Percentiles rank a stretch among this genome's conserved stretches.
Evolutionary conservation across 2,113 vertebrate species (phyloP).

Genomic region (Platysteira castanea): DNA sequence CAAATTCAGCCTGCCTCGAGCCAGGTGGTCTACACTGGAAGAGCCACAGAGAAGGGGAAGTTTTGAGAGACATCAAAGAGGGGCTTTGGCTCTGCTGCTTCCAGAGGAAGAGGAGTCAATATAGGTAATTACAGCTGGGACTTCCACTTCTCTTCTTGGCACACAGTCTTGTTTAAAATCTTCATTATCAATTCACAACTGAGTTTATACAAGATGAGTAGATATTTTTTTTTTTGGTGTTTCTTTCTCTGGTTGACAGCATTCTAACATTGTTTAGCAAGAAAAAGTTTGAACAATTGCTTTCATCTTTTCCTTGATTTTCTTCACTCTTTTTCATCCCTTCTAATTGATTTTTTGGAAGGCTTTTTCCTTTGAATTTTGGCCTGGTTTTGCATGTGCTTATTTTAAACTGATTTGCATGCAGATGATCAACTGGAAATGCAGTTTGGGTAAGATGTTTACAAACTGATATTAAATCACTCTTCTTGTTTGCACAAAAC

Average conservation of each 20-base stretch:
- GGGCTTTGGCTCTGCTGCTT: neutral
- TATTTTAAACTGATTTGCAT: neutral
- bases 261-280: neutral
- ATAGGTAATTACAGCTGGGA: neutral
- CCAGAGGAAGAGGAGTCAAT: neutral
- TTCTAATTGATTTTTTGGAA: neutral
- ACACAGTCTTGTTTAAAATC: neutral
- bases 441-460: conserved; percentile 1
- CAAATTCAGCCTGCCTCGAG: neutral
- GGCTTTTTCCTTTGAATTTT: neutral
- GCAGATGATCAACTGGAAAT: neutral
- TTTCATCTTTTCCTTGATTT: neutral
- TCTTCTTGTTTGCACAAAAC: conserved; percentile 27
- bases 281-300: neutral
- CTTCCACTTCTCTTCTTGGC: neutral
- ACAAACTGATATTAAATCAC: neutral
- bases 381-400: neutral
- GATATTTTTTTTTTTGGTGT: neutral
- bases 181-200: neutral
- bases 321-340: neutral
- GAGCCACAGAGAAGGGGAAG: neutral
- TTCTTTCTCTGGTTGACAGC: neutral
- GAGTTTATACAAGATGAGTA: neutral
- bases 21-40: neutral
- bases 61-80: neutral